These are phyloP conservation scores for Campylorhamphus procurvoides DNA, from an alignment of 2,113 vertebrate genomes.

Conservation along the genomic window DNA sequence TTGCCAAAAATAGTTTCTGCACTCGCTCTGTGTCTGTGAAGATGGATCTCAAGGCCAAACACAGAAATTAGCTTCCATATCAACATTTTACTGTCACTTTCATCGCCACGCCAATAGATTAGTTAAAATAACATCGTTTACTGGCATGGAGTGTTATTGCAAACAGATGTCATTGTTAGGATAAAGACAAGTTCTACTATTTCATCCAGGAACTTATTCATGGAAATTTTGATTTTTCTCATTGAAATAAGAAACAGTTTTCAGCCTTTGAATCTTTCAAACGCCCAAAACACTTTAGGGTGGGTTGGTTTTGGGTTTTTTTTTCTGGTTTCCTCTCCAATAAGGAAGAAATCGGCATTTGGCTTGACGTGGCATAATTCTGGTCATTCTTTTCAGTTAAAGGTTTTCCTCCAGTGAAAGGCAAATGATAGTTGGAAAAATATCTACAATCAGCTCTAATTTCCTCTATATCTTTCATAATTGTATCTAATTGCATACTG, in stretches of 20 bases:
- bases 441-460: background rate
- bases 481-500: constrained; percentile 2
- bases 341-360: background rate
- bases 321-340: background rate
- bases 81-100: constrained; percentile 64
- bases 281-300: background rate
- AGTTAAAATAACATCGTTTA: constrained; percentile 63
- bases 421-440: constrained; percentile 10
- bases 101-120: constrained; percentile 42
- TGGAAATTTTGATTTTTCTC: constrained; percentile 28
- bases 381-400: background rate
- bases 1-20: constrained; percentile 55
- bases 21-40: background rate
- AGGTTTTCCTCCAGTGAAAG: background rate
- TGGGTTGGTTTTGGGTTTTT: background rate
- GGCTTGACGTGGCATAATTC: background rate
- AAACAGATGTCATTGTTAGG: constrained; percentile 55
- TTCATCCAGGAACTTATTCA: constrained; percentile 6
- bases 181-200: background rate
- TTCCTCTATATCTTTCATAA: background rate
- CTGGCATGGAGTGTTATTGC: constrained; percentile 43
- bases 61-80: constrained; percentile 64
- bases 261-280: background rate
- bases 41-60: constrained; percentile 45
- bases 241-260: constrained; percentile 12